Conservation (phyloP, 2,888 invertebrate species). For the Adelognathus sp. region DNA sequence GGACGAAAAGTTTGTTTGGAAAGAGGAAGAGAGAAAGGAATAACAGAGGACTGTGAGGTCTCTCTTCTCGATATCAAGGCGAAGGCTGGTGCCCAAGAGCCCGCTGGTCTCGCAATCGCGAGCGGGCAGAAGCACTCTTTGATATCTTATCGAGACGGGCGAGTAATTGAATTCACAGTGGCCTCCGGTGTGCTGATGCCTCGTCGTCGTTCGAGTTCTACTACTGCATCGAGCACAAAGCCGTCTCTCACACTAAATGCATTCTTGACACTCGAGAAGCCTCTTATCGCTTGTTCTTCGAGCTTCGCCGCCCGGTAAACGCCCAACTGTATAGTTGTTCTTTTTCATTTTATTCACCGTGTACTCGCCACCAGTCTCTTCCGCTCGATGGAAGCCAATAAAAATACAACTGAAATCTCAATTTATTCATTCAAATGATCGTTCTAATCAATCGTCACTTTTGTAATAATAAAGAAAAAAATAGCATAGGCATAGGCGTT, state of each 20-base stretch:
- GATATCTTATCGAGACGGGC: constrained; percentile 44
- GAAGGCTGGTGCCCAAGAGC: neutral
- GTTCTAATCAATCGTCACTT: too few species aligned
- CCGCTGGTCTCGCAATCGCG: neutral
- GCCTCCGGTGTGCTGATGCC: constrained; percentile 15
- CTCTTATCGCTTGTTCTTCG: neutral
- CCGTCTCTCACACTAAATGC: neutral
- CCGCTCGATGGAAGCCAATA: too few species aligned
- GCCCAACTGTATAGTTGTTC: neutral
- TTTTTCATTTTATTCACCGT: neutral
- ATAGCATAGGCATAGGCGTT: too few species aligned
- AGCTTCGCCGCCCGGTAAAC: neutral
- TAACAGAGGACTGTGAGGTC: neutral
- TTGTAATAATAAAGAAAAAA: too few species aligned
- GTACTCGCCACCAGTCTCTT: neutral
- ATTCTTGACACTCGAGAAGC: neutral
- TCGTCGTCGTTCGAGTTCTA: neutral
- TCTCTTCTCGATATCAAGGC: neutral
- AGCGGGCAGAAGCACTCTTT: constrained; percentile 28
- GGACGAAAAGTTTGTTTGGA: neutral
- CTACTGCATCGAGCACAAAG: neutral
- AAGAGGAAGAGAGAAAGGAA: neutral
- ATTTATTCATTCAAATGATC: too few species aligned
- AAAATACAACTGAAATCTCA: too few species aligned
- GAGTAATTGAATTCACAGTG: constrained; percentile 51